phyloP scores from a whole-genome alignment of 2,888 invertebrate species.

The Bombyx huttoni region DNA sequence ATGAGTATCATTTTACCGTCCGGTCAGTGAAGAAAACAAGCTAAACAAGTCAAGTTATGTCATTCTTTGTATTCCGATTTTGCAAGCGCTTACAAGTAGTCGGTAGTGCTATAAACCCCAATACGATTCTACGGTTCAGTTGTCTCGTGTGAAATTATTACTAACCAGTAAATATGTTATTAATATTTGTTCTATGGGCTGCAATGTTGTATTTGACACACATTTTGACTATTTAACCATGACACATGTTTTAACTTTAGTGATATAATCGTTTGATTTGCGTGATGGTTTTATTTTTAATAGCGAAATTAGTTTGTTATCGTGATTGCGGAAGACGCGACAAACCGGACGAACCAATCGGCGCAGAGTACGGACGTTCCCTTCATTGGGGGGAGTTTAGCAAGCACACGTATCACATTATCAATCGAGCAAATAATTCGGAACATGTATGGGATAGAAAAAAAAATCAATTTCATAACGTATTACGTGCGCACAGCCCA shows the following conservation, averaged over 20 bases:
- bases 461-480: too few relatives aligned
- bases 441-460: too few relatives aligned
- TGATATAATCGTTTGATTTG: neutral
- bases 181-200: neutral
- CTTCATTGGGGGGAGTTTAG: slow-evolving; percentile 18
- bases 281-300: too few relatives aligned
- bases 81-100: neutral
- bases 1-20: too few relatives aligned
- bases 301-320: neutral
- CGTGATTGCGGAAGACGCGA: slow-evolving; percentile 54
- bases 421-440: neutral
- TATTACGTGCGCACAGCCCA: too few relatives aligned
- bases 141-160: neutral
- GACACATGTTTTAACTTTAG: too few relatives aligned
- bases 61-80: neutral
- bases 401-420: slow-evolving; percentile 6
- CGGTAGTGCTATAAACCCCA: neutral
- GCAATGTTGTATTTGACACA: neutral
- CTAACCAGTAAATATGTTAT: neutral
- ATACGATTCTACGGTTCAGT: neutral
- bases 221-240: too few relatives aligned
- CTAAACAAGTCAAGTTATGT: too few relatives aligned
- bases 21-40: too few relatives aligned
- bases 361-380: slow-evolving; percentile 40
- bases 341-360: slow-evolving; percentile 64